Evolutionary conservation across 2,113 vertebrate genomes (phyloP).

Genomic region (Microcebus jonahi): DNA sequence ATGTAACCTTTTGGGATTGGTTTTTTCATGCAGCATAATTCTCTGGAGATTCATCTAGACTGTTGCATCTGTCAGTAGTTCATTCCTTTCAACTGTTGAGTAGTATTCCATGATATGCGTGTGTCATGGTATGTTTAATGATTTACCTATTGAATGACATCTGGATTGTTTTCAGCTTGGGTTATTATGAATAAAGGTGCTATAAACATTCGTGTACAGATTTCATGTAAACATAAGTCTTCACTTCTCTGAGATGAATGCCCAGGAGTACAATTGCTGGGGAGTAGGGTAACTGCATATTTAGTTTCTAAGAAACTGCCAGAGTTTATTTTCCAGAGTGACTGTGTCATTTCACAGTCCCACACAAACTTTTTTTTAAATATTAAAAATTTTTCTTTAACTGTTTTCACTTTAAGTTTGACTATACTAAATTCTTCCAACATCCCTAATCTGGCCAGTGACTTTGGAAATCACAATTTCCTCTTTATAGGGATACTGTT

Average conservation of each 20-base stretch:
- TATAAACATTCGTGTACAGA: background rate
- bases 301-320: background rate
- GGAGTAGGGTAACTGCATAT: background rate
- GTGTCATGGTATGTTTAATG: background rate
- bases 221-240: background rate
- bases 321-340: background rate
- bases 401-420: background rate
- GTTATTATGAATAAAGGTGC: background rate
- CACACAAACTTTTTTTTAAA: background rate
- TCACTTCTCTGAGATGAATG: background rate
- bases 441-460: background rate
- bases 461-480: conserved; percentile 12
- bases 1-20: background rate
- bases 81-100: background rate
- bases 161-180: background rate
- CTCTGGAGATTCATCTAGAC: background rate
- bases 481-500: background rate
- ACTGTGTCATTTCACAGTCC: background rate
- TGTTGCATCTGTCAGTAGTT: background rate
- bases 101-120: background rate
- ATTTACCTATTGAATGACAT: background rate
- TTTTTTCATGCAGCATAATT: background rate
- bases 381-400: background rate
- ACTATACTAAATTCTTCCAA: background rate
- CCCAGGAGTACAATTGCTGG: background rate